A percentile compares a stretch with the other conserved stretches of the same genome.
Conservation (phyloP, 2,113 vertebrate species). For the Ammodytes marinus region DNA sequence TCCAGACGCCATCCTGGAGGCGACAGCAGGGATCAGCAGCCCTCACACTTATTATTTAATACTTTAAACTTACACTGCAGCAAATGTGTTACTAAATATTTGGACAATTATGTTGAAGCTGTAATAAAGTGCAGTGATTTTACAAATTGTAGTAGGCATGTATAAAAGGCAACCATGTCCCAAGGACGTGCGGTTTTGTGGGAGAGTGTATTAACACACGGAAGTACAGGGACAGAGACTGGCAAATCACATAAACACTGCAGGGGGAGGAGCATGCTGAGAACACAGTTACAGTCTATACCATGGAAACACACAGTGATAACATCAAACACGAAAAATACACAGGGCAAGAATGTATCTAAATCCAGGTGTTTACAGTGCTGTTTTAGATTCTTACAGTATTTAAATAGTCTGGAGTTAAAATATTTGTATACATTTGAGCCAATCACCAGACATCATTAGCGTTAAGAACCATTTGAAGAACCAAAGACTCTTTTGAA, state of each 20-base stretch:
- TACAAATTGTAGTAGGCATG: slow-evolving; percentile 2
- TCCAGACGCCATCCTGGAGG: slow-evolving; percentile 90
- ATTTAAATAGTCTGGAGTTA: slow-evolving; percentile 3
- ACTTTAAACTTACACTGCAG: slow-evolving; percentile 2
- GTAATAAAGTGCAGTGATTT: not conserved
- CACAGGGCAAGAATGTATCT: slow-evolving; percentile 29
- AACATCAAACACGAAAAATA: slow-evolving; percentile 57
- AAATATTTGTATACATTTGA: not conserved
- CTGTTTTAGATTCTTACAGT: slow-evolving; percentile 3
- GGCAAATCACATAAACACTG: slow-evolving; percentile 62
- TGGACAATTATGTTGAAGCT: not conserved
- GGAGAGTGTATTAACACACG: slow-evolving; percentile 22
- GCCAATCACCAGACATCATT: slow-evolving; percentile 38
- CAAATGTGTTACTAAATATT: not conserved
- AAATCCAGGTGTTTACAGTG: slow-evolving; percentile 27
- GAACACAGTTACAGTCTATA: slow-evolving; percentile 62
- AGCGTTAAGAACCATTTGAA: slow-evolving; percentile 31
- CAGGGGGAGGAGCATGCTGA: slow-evolving; percentile 72
- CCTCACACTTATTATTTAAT: not conserved
- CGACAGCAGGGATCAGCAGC: slow-evolving; percentile 33
- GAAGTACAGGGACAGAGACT: slow-evolving; percentile 43
- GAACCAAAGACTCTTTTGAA: slow-evolving; percentile 30
- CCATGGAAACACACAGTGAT: slow-evolving; percentile 59
- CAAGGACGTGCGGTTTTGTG: slow-evolving; percentile 37
- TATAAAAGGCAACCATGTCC: slow-evolving; percentile 29